Base-by-base conservation (phyloP, 2,797 vertebrate species). In the Pseudomugil tenellus region DNA sequence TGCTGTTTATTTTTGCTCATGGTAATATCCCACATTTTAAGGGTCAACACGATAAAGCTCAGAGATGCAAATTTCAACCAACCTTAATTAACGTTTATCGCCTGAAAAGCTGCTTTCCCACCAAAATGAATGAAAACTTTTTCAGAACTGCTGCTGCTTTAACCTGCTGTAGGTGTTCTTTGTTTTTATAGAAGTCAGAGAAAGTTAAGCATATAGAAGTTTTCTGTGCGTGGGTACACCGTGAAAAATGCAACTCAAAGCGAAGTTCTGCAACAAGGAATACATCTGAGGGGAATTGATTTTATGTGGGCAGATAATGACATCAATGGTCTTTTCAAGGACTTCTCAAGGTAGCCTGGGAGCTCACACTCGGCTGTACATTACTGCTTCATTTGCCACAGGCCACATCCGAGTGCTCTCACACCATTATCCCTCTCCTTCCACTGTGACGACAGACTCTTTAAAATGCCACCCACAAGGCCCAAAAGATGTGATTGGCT, bases 401-500 rank as follows among this genome's bases (percentile, higher is more conserved):
- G 72, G 79, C 68, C 70, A 67, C 63, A 8, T 31, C 31, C 19
- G 25, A 68, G 67, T 8, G 72, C 71, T 72, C 75, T 54, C 86
- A 41, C 58, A 52, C 78, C 67, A 56, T 64, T 64, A 48, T 65
- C 66, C 41, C 31, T 49, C 69, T 73, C 17, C 60, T 71, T 66
- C 51, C 58, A n/a, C 71, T 19, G 67, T 73, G 76, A 81, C 51
- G 57, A 66, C 73, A 60, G 10, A 7, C 53, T 58, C 71, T 81
- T 77, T 70, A 74, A 74, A 77, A 77, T 60, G 48, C 72, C 87
- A 43, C 80, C 83, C 80, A 77, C 80, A 34, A 32, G 57, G 68
- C 72, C 76, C 81, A 64, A 80, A 87, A 80, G 68, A 77, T 10
- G 51, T 12, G 77, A 91, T 91, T 91, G 89, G 90, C 79, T 77